Evolutionary conservation across 2,113 vertebrate species (phyloP).

Genomic region (Anoura caudifer): DNA sequence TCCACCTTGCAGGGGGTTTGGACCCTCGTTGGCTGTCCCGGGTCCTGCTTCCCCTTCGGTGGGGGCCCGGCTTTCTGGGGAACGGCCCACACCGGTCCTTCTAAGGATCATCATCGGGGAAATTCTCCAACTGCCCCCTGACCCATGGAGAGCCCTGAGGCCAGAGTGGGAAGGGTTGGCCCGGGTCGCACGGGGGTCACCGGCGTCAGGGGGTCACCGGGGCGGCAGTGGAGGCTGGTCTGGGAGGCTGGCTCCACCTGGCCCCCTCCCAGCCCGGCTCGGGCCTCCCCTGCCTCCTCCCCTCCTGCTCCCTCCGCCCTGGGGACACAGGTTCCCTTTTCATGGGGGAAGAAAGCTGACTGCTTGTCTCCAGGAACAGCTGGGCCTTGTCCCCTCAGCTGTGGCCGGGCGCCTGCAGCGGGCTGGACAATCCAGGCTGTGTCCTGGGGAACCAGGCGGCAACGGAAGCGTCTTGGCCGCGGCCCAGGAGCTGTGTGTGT

Average conservation of each 20-base stretch:
- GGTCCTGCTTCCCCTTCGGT: neutral
- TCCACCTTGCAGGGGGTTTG: neutral
- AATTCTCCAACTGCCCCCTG: neutral
- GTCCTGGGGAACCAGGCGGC: slow-evolving; percentile 32
- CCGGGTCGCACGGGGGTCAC: neutral
- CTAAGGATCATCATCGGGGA: neutral
- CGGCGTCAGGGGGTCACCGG: too few relatives aligned
- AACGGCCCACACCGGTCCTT: rapidly evolving
- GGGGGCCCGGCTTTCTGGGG: neutral
- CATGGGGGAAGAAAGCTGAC: slow-evolving; percentile 71
- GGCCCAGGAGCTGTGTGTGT: slow-evolving; percentile 1
- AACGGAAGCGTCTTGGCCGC: slow-evolving; percentile 16
- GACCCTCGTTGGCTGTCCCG: rapidly evolving
- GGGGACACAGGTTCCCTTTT: slow-evolving; percentile 71
- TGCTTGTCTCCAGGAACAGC: slow-evolving; percentile 71
- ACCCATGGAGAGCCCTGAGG: neutral
- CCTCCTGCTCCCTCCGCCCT: neutral
- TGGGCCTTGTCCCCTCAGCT: slow-evolving; percentile 67
- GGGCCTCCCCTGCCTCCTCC: neutral
- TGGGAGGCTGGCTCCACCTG: neutral
- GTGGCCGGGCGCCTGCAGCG: neutral
- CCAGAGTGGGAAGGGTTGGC: neutral
- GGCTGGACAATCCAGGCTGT: slow-evolving; percentile 68
- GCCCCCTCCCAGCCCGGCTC: neutral
- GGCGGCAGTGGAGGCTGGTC: too few relatives aligned